Evolutionary conservation across 2,113 vertebrate species (phyloP).

Genomic region (Bos indicus): DNA sequence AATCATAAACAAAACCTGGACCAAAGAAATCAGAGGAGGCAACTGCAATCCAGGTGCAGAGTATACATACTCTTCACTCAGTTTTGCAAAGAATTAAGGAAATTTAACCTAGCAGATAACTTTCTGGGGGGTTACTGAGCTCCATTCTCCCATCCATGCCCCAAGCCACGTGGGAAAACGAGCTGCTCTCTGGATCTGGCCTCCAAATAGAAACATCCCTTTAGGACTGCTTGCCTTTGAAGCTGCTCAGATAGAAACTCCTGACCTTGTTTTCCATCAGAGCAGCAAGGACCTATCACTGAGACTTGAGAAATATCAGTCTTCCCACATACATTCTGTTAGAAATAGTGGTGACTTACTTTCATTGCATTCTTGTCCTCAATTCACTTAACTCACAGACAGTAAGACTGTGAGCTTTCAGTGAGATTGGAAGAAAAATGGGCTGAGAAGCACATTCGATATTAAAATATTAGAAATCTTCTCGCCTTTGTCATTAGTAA

Average conservation of each 20-base stretch:
- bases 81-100: background rate
- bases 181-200: background rate
- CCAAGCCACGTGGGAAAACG: background rate
- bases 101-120: background rate
- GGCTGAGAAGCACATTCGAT: background rate
- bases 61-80: background rate
- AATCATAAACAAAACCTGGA: constrained; percentile 14
- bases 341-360: background rate
- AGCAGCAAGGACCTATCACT: background rate
- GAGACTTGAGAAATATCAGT: background rate
- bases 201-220: background rate
- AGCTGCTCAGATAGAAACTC: background rate
- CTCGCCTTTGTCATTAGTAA: constrained; percentile 6
- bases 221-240: background rate
- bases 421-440: background rate
- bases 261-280: background rate
- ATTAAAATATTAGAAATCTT: constrained; percentile 8
- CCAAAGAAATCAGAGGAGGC: background rate
- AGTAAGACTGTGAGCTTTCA: background rate
- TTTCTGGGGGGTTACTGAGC: background rate
- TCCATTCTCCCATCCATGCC: background rate
- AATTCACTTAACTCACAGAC: background rate
- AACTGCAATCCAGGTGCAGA: constrained; percentile 13
- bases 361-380: background rate
- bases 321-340: background rate